A percentile compares a stretch with the other conserved stretches of the same genome.
Conservation (phyloP, 2,888 invertebrate genomes). For the Polydrusus tereticollis region DNA sequence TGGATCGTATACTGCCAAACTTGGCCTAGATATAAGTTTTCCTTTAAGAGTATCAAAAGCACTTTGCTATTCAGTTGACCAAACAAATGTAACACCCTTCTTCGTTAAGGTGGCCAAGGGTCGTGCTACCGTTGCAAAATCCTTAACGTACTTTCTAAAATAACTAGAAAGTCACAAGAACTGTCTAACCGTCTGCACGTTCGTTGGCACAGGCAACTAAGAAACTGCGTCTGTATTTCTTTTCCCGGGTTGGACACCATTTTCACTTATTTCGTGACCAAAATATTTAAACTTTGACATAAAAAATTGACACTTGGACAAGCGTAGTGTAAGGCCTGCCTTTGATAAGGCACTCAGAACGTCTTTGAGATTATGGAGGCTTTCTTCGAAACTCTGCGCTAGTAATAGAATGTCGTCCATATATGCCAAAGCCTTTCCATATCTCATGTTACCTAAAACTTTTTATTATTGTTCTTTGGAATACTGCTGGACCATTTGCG, state of each 20-base stretch:
- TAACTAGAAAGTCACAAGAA: constrained; percentile 51
- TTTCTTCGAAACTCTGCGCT: constrained; percentile 5
- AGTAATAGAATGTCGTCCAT: constrained; percentile 41
- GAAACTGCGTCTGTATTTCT: constrained; percentile 52
- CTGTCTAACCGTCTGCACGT: constrained; percentile 49
- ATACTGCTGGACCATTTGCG: too few relatives aligned
- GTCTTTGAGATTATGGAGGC: not conserved
- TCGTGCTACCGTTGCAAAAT: too few relatives aligned
- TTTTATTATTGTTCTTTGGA: constrained; percentile 43
- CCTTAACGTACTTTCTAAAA: too few relatives aligned
- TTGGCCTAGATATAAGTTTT: not conserved
- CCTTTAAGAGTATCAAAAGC: too few relatives aligned
- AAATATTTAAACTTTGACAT: constrained; percentile 10
- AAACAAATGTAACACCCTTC: too few relatives aligned
- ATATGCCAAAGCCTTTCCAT: constrained; percentile 23
- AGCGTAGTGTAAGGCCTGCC: too few relatives aligned
- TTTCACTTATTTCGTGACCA: constrained; percentile 30
- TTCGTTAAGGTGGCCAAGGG: too few relatives aligned
- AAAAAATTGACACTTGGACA: too few relatives aligned
- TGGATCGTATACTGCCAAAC: not conserved
- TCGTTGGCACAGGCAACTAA: constrained; percentile 55
- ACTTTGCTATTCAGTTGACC: too few relatives aligned
- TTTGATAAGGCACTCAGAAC: too few relatives aligned
- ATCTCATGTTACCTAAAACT: constrained; percentile 33
- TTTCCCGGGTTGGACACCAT: constrained; percentile 20